Evolutionary conservation across 2,113 vertebrate genomes (phyloP), one percentile per base, ranked within the genome.

Genomic region (Peromyscus californicus): DNA sequence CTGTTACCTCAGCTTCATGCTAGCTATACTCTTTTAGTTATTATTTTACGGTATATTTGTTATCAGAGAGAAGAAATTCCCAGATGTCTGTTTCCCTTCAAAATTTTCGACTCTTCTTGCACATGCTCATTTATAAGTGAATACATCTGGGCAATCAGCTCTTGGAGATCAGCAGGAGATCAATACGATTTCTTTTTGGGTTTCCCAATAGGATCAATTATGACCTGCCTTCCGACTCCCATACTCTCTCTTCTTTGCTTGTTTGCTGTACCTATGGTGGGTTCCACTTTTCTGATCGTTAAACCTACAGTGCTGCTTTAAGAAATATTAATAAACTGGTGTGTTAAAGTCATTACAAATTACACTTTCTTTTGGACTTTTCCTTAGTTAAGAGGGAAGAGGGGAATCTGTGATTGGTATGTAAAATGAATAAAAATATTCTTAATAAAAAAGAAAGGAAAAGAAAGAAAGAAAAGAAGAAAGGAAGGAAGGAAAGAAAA

Each of bases 351-450:
- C 39, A 76, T 76, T 76, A 24, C 45, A 92, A 91, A 84, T 90
- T 54, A 36, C 75, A 84, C 63, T 92, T 92, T 90, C 13, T 63
- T 89, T 42, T 93, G 17, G 59, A 88, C 24, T 78, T 84, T 70
- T 13, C 36, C 24, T 90, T 94, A 5, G 0, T 76, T 94, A 39
- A 51, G 51, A 51, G 9, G 51, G 51, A 51, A 51, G 51, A 51
- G 51, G 51, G 51, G 51, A 51, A 51, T 51, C 51, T 51, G 51
- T 9, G 51, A 51, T 51, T 51, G 51, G 51, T 51, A 51, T 51
- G 51, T 9, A 51, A 51, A 51, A 51, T 51, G 51, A 51, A 51
- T 51, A 51, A 51, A 51, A 51, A 51, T 10, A 10, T 51, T 51
- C 51, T 51, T 51, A 51, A 9, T 1, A 51, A 51, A 9, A 51